Conservation (phyloP, 2,888 invertebrate genomes). For the Drosophila conformis region DNA sequence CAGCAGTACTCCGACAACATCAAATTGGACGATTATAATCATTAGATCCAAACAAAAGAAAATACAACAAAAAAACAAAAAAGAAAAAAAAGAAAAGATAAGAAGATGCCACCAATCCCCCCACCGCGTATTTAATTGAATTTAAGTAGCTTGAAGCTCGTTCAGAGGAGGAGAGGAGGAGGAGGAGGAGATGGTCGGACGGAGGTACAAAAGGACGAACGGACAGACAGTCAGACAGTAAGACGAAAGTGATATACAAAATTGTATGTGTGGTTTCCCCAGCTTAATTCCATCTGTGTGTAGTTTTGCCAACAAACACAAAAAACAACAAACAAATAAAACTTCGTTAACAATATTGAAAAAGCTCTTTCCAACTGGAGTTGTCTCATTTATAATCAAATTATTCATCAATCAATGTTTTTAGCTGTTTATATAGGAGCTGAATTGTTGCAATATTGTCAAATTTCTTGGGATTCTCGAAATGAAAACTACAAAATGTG, state of each 20-base stretch:
- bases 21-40: conserved; percentile 83
- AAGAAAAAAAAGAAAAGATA: background rate
- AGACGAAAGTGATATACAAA: conserved; percentile 64
- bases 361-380: background rate
- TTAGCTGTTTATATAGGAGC: background rate
- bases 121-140: conserved; percentile 68
- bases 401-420: background rate
- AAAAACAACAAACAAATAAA: conserved; percentile 37
- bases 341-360: conserved; percentile 34
- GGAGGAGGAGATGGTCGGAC: background rate
- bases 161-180: conserved; percentile 3
- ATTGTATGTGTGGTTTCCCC: conserved; percentile 55
- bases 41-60: conserved; percentile 56
- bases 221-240: conserved; percentile 21
- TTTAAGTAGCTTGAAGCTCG: conserved; percentile 74
- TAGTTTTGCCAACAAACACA: conserved; percentile 53
- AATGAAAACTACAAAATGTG: background rate
- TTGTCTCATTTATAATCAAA: conserved; percentile 27
- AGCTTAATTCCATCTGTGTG: conserved; percentile 74
- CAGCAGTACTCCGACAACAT: conserved; percentile 86
- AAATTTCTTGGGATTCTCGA: background rate
- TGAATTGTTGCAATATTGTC: background rate
- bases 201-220: background rate
- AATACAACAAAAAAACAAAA: background rate
- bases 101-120: conserved; percentile 40